Conservation (phyloP, 1,140 invertebrate genomes). For the Drosophila orena region DNA sequence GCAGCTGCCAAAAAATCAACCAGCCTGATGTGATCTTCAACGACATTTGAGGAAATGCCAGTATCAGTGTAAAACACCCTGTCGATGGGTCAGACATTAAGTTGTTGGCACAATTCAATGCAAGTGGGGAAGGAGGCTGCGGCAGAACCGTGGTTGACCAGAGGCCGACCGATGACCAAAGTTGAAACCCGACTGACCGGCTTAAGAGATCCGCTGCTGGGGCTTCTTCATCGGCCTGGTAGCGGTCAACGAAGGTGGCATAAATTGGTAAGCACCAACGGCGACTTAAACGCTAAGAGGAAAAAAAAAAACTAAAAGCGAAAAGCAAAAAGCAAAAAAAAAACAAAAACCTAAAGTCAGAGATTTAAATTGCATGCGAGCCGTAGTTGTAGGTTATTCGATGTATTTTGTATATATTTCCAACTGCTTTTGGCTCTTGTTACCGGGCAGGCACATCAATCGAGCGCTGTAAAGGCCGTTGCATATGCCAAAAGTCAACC, state of each 20-base stretch:
- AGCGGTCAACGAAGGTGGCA: constrained; percentile 79
- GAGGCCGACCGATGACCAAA: constrained; percentile 32
- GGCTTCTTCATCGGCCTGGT: constrained; percentile 43
- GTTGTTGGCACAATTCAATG: constrained; percentile 40
- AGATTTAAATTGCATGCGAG: constrained; percentile 54
- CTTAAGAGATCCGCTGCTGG: constrained; percentile 32
- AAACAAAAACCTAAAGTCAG: constrained; percentile 26
- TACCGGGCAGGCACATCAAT: constrained; percentile 68
- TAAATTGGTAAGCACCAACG: constrained; percentile 59
- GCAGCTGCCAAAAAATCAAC: constrained; percentile 39
- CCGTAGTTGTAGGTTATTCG: constrained; percentile 52
- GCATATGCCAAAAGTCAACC: constrained; percentile 78
- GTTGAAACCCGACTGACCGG: constrained; percentile 69
- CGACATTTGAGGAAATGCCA: constrained; percentile 51
- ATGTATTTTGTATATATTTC: constrained; percentile 45
- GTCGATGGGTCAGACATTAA: constrained; percentile 21
- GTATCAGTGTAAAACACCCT: constrained; percentile 18
- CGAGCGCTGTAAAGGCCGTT: constrained; percentile 72
- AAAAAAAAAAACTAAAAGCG: constrained; percentile 1
- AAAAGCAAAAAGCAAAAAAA: constrained; percentile 7
- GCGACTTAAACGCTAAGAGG: constrained; percentile 4
- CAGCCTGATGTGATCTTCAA: background rate
- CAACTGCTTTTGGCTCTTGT: constrained; percentile 44
- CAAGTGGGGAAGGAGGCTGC: constrained; percentile 6
- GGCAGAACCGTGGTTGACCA: constrained; percentile 15